phyloP scores from a whole-genome alignment of 2,888 invertebrate genomes.

The Ectropis crepuscularia region DNA sequence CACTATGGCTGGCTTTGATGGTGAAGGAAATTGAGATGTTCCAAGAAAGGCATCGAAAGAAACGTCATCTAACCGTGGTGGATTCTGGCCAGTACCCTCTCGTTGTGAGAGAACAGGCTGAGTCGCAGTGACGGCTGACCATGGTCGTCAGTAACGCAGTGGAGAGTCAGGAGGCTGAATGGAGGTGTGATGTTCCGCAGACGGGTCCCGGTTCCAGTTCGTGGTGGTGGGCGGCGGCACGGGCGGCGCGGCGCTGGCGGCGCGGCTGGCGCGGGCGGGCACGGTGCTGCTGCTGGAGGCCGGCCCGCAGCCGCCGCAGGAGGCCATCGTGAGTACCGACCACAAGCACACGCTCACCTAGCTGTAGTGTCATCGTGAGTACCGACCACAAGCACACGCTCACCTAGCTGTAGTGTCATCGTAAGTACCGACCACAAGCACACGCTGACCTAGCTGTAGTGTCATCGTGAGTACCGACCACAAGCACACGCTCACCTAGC shows the following conservation, averaged over 20 bases:
- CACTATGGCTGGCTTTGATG: no score
- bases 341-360: not conserved
- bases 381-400: not conserved
- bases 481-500: not conserved
- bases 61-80: no score
- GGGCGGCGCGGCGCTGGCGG: conserved; percentile 67
- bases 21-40: no score
- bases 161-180: not conserved
- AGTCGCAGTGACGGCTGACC: not conserved
- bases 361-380: conserved; percentile 68
- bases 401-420: no score
- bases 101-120: no score
- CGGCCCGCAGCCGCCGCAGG: conserved; percentile 67
- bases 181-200: conserved; percentile 45
- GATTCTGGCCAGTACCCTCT: no score
- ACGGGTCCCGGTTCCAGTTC: conserved; percentile 64
- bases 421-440: conserved; percentile 48
- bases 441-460: no score
- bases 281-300: conserved; percentile 72
- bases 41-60: no score
- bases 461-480: conserved; percentile 56
- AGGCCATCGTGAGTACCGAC: conserved; percentile 61
- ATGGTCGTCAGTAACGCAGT: not conserved
- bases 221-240: conserved; percentile 74
- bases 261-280: conserved; percentile 57